These are phyloP conservation scores for Agapornis canus DNA, from an alignment of 2,797 vertebrate genomes.

Conservation along the genomic window DNA sequence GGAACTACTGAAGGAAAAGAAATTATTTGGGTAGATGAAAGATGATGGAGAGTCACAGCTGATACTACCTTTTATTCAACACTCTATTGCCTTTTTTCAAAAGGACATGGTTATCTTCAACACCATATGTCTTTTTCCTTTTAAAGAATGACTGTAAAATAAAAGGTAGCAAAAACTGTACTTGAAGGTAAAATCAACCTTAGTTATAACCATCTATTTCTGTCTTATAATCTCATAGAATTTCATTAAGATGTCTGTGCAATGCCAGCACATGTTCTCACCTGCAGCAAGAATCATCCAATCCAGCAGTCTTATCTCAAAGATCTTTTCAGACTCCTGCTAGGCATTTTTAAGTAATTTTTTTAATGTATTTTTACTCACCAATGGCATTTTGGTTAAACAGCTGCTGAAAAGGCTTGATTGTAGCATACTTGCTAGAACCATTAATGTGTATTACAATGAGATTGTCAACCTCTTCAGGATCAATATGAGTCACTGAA, in stretches of 20 bases:
- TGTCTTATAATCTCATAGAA: neutral
- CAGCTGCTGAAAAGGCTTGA: conserved; percentile 68
- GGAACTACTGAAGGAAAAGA: neutral
- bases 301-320: neutral
- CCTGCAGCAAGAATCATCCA: neutral
- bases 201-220: neutral
- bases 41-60: neutral
- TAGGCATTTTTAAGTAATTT: neutral
- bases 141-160: neutral
- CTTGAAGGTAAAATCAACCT: neutral
- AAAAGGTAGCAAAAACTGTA: neutral
- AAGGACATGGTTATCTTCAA: neutral
- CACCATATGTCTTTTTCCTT: neutral
- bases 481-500: conserved; percentile 40
- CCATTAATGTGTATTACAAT: conserved; percentile 63
- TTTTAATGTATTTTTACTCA: conserved; percentile 17
- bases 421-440: conserved; percentile 52
- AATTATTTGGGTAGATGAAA: neutral
- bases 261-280: neutral
- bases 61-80: neutral
- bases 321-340: neutral
- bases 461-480: neutral
- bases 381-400: conserved; percentile 70
- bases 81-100: neutral
- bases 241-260: neutral